Percentiles rank a stretch among this genome's conserved stretches.
Evolutionary conservation across 2,888 invertebrate species (phyloP).

Genomic region (Cylindroiulus punctatus): DNA sequence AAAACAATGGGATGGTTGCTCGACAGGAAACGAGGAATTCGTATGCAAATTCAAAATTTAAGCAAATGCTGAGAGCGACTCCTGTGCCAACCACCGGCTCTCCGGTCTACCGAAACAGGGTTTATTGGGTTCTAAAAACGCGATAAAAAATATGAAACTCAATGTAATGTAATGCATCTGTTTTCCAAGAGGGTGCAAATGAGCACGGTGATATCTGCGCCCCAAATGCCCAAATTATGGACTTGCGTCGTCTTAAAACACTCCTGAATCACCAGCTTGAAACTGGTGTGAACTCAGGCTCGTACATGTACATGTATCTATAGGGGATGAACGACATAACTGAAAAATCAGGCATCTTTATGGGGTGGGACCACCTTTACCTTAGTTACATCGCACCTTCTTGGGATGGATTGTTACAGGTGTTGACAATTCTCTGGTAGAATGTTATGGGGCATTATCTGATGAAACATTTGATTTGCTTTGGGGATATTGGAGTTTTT

Average conservation of each 20-base stretch:
- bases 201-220: background rate
- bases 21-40: background rate
- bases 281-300: too few relatives aligned
- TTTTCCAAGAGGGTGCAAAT: constrained; percentile 1
- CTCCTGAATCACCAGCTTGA: too few relatives aligned
- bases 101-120: constrained; percentile 12
- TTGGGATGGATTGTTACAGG: too few relatives aligned
- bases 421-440: too few relatives aligned
- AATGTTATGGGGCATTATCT: too few relatives aligned
- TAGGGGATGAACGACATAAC: too few relatives aligned
- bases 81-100: background rate
- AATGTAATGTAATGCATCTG: constrained; percentile 26
- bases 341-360: too few relatives aligned
- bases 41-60: background rate
- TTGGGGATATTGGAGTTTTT: too few relatives aligned
- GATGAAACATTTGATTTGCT: too few relatives aligned
- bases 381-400: too few relatives aligned
- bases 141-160: background rate
- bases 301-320: too few relatives aligned
- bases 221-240: background rate
- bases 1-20: background rate
- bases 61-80: background rate
- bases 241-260: background rate
- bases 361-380: too few relatives aligned
- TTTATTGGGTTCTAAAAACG: constrained; percentile 23